A percentile compares a stretch with the other conserved stretches of the same genome.
phyloP scores from a whole-genome alignment of 2,113 vertebrate species.

The Passer montanus region DNA sequence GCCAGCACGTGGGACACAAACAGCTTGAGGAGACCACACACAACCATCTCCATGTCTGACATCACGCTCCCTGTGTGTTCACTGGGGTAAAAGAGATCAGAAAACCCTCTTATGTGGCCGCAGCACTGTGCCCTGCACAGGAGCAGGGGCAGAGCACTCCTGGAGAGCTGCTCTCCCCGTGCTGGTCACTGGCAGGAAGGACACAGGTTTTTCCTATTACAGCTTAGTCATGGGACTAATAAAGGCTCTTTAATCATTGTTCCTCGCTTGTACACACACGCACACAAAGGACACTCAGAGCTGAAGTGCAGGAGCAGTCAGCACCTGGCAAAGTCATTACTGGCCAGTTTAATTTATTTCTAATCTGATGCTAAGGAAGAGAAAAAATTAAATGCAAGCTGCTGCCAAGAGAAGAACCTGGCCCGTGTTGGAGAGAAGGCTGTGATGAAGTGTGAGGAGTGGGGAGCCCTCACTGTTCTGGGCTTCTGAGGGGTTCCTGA shows the following conservation, averaged over 20 bases:
- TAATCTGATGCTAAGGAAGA: not conserved
- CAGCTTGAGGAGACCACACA: not conserved
- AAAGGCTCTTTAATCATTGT: constrained; percentile 46
- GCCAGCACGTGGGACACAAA: not conserved
- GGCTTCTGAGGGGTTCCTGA: accelerated
- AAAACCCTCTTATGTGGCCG: not conserved
- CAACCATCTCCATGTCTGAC: accelerated
- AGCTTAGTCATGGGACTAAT: constrained; percentile 32
- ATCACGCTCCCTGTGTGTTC: not conserved
- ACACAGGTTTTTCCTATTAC: constrained; percentile 14
- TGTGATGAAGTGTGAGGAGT: not conserved
- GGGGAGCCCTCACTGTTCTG: accelerated
- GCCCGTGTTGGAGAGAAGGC: not conserved
- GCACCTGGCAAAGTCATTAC: constrained; percentile 45
- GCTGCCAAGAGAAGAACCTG: not conserved
- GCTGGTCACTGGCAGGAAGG: not conserved
- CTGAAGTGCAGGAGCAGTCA: not conserved
- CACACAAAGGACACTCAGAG: not conserved
- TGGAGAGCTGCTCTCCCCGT: not conserved
- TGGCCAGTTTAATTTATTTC: not conserved
- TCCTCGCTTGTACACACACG: not conserved
- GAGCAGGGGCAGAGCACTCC: not conserved
- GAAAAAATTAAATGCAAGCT: not conserved
- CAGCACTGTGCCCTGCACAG: accelerated
- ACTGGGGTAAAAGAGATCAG: not conserved